Conservation (phyloP, 2,797 vertebrate genomes). For the Garrulus glandarius region DNA sequence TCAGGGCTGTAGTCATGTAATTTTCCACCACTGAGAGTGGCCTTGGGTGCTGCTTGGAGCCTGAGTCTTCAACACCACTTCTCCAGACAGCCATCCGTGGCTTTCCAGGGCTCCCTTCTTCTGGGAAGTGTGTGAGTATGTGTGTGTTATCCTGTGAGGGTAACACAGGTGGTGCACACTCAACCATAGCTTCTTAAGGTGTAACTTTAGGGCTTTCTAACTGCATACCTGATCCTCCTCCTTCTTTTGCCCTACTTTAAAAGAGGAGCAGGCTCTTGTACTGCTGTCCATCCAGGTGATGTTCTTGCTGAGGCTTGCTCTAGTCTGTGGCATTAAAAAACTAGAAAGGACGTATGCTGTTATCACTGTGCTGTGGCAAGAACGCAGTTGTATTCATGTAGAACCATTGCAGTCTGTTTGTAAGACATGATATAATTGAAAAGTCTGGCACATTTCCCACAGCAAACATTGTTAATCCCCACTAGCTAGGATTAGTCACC, state of each 20-base stretch:
- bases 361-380: background rate
- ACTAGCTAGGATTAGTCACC: slow-evolving; percentile 68
- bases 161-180: too few relatives aligned
- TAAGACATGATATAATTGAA: slow-evolving; percentile 59
- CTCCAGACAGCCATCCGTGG: background rate
- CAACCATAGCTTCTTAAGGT: background rate
- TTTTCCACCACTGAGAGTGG: background rate
- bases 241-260: background rate
- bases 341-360: background rate
- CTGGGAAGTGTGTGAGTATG: background rate
- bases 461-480: slow-evolving; percentile 64
- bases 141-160: background rate
- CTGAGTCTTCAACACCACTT: background rate
- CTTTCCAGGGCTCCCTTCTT: background rate
- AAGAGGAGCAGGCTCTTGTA: background rate
- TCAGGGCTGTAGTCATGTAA: fast-evolving
- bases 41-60: background rate
- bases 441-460: slow-evolving; percentile 59
- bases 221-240: background rate
- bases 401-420: slow-evolving; percentile 15
- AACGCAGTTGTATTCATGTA: background rate
- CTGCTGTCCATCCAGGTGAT: background rate
- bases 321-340: background rate
- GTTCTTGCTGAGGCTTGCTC: background rate
- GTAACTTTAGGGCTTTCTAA: background rate